Evolutionary conservation across 2,113 vertebrate species (phyloP).

Genomic region (mouse (Mus musculus)): DNA sequence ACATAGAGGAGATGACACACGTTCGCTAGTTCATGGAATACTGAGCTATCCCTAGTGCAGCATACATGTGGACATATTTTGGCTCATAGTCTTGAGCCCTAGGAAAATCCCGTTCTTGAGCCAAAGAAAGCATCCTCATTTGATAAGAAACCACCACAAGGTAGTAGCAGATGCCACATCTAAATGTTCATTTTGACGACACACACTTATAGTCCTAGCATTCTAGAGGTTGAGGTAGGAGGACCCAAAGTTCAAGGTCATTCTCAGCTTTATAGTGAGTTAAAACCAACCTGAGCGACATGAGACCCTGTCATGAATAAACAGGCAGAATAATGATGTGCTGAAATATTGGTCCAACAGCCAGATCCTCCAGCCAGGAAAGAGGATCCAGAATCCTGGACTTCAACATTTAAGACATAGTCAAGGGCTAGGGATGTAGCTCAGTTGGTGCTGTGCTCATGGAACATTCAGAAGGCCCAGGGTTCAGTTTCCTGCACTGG

Average conservation of each 20-base stretch:
- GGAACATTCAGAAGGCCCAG: not conserved
- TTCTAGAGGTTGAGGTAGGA: not conserved
- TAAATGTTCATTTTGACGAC: not conserved
- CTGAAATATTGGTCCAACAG: not conserved
- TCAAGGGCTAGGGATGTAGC: not conserved
- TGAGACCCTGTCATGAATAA: not conserved
- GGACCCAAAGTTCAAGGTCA: not conserved
- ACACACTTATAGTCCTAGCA: not conserved
- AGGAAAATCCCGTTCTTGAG: not conserved
- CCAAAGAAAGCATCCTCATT: not conserved
- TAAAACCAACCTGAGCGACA: not conserved
- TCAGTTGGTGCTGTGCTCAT: not conserved
- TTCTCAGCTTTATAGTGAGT: not conserved
- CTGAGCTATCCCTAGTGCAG: not conserved
- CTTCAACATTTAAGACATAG: not conserved
- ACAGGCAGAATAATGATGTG: not conserved
- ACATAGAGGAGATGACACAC: not conserved
- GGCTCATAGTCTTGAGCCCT: not conserved
- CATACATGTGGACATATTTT: not conserved
- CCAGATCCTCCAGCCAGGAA: not conserved
- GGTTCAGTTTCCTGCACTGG: not conserved
- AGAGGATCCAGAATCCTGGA: not conserved
- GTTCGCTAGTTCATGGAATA: not conserved
- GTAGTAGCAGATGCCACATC: not conserved
- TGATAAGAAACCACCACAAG: accelerated